These are phyloP conservation scores for Gopherus evgoodei DNA, from an alignment of 2,113 vertebrate species.

Conservation along the genomic window DNA sequence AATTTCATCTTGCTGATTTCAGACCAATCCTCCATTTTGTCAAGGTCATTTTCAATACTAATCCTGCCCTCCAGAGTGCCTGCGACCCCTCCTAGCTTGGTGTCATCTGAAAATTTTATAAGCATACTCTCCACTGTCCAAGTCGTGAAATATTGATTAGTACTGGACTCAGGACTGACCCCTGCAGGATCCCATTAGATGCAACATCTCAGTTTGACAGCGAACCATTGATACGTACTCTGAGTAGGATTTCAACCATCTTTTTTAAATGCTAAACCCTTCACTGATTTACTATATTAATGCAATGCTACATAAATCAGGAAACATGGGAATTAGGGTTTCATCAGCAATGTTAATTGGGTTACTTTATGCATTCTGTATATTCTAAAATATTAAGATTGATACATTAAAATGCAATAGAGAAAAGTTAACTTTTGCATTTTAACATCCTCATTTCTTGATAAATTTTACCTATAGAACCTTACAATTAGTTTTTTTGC, in stretches of 20 bases:
- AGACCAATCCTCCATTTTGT: neutral
- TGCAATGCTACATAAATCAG: accelerated
- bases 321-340: neutral
- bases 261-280: neutral
- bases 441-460: neutral
- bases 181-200: neutral
- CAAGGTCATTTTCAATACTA: neutral
- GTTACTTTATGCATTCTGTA: neutral
- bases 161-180: neutral
- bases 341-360: neutral
- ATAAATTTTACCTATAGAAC: neutral
- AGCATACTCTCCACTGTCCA: neutral
- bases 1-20: neutral
- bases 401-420: neutral
- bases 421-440: neutral
- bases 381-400: neutral
- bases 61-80: neutral
- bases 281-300: neutral
- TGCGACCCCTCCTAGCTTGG: neutral
- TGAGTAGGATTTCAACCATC: neutral
- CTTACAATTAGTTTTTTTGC: neutral
- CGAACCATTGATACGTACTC: neutral
- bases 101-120: neutral
- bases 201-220: neutral
- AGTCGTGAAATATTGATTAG: neutral